Evolutionary conservation across 2,113 vertebrate species (phyloP), one percentile per base, ranked within the genome.

Genomic region (Lasiurus cinereus): DNA sequence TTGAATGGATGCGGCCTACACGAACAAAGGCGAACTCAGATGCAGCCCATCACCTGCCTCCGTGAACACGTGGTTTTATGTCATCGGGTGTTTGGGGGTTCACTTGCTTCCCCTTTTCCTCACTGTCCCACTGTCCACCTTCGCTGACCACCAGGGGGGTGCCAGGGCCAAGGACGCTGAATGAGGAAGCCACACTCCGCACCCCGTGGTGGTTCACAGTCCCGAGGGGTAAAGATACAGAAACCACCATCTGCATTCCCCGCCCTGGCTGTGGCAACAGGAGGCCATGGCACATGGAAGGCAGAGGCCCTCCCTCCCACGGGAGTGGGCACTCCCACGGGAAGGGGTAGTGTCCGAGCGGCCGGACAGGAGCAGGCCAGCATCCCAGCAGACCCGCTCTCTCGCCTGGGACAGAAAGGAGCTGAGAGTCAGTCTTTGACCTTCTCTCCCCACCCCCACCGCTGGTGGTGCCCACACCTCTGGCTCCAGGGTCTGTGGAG

Each of bases 201-300:
- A 22, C 22, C 22, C 9, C 21, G 15, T 5, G n/a, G 15, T 2
- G 36, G 59, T 22, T 56, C 8, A 4, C n/a, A 62, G 56, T 36
- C 18, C 14, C n/a, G n/a, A 0, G 5, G 0, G 5, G 43, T 16
- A 6, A 78, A 27, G 69, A n/a, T 6, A 1, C 12, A 52, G 29
- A 67, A 0, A 2, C 56, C 36, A 8, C 36, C 54, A 18, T 3
- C 14, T 6, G 3, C 0, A 6, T 6, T 16, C 14, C 4, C 0
- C 11, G 6, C 0, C 2, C 12, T 1, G 6, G 56, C 33, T 10
- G 52, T 18, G 7, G 14, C n/a, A 14, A 11, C 21, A 50, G 70
- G 27, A 46, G 21, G 31, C 19, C n/a, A 5, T 24, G 39, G 4
- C 0, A 0, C 14, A 16, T 21, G 15, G 22, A 15, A n/a, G 77